phyloP scores from a whole-genome alignment of 2,888 invertebrate genomes.

The Orchesellides sinensis region DNA sequence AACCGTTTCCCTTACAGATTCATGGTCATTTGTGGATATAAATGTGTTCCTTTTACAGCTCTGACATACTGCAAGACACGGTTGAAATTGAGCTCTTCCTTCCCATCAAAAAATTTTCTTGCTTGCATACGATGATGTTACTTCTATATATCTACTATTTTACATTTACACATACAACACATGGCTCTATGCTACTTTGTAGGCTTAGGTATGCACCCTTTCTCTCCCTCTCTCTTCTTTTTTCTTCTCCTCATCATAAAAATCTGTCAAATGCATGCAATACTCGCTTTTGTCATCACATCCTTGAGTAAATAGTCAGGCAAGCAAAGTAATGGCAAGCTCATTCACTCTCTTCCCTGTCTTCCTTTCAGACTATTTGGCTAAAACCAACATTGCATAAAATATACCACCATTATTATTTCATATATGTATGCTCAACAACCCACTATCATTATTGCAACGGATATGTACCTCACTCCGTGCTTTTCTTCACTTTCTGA shows the following conservation, averaged over 20 bases:
- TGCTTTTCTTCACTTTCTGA: conserved; percentile 33
- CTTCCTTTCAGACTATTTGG: conserved; percentile 50
- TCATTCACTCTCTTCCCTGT: conserved; percentile 43
- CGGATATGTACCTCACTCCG: conserved; percentile 18
- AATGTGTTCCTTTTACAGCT: conserved; percentile 54
- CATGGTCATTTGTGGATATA: conserved; percentile 39
- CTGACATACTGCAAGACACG: conserved; percentile 15
- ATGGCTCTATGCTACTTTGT: neutral
- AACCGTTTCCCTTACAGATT: conserved; percentile 3
- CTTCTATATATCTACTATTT: too few relatives aligned
- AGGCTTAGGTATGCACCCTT: conserved; percentile 11
- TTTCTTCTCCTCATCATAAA: conserved; percentile 46
- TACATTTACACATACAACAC: neutral
- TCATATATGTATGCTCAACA: neutral
- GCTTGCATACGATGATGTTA: too few relatives aligned
- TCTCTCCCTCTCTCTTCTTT: conserved; percentile 14
- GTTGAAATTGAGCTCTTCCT: conserved; percentile 40
- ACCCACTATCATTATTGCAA: conserved; percentile 30
- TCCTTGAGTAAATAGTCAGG: conserved; percentile 57
- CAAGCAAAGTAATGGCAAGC: conserved; percentile 41
- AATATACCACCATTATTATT: conserved; percentile 53
- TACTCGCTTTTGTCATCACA: conserved; percentile 50
- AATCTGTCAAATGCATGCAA: conserved; percentile 59
- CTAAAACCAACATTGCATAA: conserved; percentile 60
- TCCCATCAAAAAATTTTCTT: conserved; percentile 31